Evolutionary conservation across 2,797 vertebrate species (phyloP), one percentile per base, ranked within the genome.

Genomic region (Sitta carolinensis): DNA sequence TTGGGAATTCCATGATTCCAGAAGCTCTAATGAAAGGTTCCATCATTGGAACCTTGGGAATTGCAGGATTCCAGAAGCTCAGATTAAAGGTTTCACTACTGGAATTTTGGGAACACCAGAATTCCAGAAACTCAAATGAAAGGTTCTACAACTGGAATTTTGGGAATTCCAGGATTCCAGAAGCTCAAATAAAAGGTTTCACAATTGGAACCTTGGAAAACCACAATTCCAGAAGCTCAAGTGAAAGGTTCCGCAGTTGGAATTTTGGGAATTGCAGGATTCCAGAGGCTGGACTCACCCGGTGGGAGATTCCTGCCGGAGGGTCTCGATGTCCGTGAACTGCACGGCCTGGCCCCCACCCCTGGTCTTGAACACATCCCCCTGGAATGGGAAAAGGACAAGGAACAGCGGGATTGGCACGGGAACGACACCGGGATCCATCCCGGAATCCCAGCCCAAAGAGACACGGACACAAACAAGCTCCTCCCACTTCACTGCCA

Each of bases 281-380:
- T 80, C 78, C 16, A 20, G 64, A 11, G 21, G n/a, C 61, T 9
- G 36, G 38, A 89, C 98, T 98, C 87, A 98, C 97, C 96, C 97
- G 1, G 97, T 96, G 50, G 99, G 97, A 40, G 98, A 98, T 96
- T 99, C 98, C 92, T 99, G 99, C 87, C 97, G 98, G 52, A 99
- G 97, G 4, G 98, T 99, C 97, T 99, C 99, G 4, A 99, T 98
- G 78, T 99, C 99, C 0, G 99, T 99, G 97, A 99, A 99, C 87
- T 99, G 99, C 77, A 99, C 99, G 2, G 99, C 95, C 87, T 99
- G 99, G 86, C 99, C 99, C 1, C 99, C 99, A 10, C 99, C 98
- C 91, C 98, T 97, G 51, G 99, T 99, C 97, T 98, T 98, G 77
- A 98, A 99, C 42, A 99, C 99, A 3, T 99, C 99, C 4, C 99